Percentiles rank a stretch among this genome's conserved stretches.
These are phyloP conservation scores for Sorex fumeus DNA, from an alignment of 2,113 vertebrate species.

Conservation along the genomic window DNA sequence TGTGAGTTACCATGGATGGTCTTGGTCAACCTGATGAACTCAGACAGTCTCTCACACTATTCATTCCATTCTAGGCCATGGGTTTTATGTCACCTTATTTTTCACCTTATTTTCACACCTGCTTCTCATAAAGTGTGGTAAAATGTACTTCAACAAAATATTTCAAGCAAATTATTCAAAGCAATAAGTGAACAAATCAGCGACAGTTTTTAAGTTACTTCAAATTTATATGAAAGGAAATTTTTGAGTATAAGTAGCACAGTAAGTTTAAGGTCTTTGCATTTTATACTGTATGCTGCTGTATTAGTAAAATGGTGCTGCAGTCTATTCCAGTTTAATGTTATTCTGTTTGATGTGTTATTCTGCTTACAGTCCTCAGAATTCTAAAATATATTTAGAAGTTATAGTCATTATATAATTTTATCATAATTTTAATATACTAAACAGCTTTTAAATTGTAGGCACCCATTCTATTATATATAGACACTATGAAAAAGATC, in stretches of 20 bases:
- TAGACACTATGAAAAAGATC: neutral
- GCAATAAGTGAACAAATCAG: neutral
- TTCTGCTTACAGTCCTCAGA: neutral
- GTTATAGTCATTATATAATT: neutral
- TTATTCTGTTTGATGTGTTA: conserved; percentile 11
- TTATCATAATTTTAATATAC: neutral
- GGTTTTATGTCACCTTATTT: too few species aligned
- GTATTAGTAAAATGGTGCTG: neutral
- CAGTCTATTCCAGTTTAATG: neutral
- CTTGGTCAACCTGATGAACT: too few species aligned
- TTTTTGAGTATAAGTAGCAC: conserved; percentile 5
- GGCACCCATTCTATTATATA: too few species aligned
- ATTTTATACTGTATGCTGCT: neutral
- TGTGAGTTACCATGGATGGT: too few species aligned
- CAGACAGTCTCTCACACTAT: too few species aligned
- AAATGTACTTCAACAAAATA: neutral
- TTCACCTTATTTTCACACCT: neutral
- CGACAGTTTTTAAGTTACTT: conserved; percentile 17
- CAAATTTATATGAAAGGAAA: neutral
- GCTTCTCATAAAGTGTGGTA: neutral
- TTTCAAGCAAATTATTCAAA: conserved; percentile 5
- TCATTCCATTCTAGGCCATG: too few species aligned
- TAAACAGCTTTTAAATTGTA: too few species aligned
- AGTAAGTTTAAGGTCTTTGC: neutral
- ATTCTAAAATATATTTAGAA: conserved; percentile 31